phyloP scores from a whole-genome alignment of 2,888 invertebrate genomes.

The Leptopilina myrica region DNA sequence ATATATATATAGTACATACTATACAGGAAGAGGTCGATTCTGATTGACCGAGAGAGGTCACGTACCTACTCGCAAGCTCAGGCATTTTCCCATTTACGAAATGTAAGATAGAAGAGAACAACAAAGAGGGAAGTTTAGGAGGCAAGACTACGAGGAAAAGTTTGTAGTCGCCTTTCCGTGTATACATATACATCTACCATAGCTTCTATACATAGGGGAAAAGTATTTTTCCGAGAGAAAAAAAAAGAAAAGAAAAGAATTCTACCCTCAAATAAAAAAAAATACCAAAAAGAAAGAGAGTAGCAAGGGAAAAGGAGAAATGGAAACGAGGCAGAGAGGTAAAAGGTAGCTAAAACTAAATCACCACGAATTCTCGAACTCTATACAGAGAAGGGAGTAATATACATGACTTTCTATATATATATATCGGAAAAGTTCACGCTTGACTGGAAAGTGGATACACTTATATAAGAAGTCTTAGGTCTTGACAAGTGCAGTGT shows the following conservation, averaged over 20 bases:
- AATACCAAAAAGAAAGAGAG: background rate
- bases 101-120: conserved; percentile 19
- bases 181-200: background rate
- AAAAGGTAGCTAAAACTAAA: conserved; percentile 18
- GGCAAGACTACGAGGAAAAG: background rate
- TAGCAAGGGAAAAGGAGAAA: background rate
- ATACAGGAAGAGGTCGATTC: background rate
- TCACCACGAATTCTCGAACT: background rate
- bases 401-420: background rate
- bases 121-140: background rate
- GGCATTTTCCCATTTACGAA: conserved; percentile 33
- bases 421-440: background rate
- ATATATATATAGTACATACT: background rate
- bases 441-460: conserved; percentile 29
- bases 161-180: conserved; percentile 10
- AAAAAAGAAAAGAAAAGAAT: background rate
- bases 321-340: background rate
- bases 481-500: background rate
- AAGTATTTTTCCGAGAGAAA: conserved; percentile 25
- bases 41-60: conserved; percentile 29
- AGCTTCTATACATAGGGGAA: conserved; percentile 17
- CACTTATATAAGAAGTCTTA: conserved; percentile 22
- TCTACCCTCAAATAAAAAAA: background rate
- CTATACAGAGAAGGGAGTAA: background rate
- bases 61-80: conserved; percentile 17